These are phyloP conservation scores for Orthonyx spaldingii DNA, from an alignment of 2,113 vertebrate species.

Conservation along the genomic window DNA sequence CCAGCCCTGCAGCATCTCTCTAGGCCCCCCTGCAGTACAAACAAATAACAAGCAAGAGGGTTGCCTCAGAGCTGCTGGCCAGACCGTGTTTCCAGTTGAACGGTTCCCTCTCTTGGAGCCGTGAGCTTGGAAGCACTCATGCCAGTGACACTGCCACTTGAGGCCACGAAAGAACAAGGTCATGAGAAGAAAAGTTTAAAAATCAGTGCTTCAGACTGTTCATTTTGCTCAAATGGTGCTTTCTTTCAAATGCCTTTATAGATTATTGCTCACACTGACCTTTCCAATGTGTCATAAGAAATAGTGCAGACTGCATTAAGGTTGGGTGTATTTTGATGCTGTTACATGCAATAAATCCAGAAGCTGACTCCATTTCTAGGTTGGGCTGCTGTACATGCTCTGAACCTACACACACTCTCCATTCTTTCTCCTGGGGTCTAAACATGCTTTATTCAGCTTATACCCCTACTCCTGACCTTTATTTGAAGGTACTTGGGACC, in stretches of 20 bases:
- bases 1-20: not conserved
- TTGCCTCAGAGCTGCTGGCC: not conserved
- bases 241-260: not conserved
- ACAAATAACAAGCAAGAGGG: not conserved
- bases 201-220: not conserved
- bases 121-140: not conserved
- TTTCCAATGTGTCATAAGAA: not conserved
- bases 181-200: not conserved
- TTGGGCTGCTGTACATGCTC: not conserved
- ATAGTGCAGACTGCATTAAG: not conserved
- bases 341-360: not conserved
- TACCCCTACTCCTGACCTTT: not conserved
- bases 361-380: not conserved
- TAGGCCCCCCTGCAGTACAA: not conserved
- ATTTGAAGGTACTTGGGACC: not conserved
- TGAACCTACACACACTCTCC: accelerated
- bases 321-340: not conserved
- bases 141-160: not conserved
- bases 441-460: not conserved
- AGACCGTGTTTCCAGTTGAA: not conserved
- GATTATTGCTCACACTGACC: not conserved
- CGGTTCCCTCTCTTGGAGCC: not conserved
- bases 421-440: not conserved
- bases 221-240: not conserved
- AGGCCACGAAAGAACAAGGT: not conserved